Conservation (phyloP, 2,113 vertebrate species). For the Ceratotherium simum region DNA sequence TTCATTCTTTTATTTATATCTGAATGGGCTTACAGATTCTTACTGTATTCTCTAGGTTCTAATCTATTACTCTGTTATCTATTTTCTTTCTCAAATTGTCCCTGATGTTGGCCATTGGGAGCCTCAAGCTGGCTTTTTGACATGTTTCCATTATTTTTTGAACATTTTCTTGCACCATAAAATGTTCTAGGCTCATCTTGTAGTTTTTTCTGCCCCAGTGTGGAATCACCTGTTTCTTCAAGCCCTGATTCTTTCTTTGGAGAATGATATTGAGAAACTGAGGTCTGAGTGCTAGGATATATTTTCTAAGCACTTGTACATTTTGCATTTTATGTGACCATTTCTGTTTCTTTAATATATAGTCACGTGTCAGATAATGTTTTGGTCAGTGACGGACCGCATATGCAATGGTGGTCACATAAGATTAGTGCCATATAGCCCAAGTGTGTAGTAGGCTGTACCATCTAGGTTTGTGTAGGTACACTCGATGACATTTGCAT, state of each 20-base stretch:
- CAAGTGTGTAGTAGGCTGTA: too few relatives aligned
- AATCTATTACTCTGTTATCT: background rate
- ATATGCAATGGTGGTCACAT: too few relatives aligned
- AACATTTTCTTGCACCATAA: background rate
- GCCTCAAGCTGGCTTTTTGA: slow-evolving; percentile 14
- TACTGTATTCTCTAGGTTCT: background rate
- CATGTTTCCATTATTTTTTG: background rate
- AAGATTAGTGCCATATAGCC: too few relatives aligned
- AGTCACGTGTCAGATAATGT: too few relatives aligned
- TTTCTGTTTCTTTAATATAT: background rate
- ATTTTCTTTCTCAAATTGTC: background rate
- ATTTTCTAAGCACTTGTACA: background rate
- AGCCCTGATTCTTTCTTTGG: background rate
- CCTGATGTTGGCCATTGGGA: background rate
- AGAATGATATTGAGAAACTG: slow-evolving; percentile 31
- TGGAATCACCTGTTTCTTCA: background rate
- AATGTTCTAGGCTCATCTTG: background rate
- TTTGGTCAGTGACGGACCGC: too few relatives aligned
- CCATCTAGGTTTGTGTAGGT: too few relatives aligned
- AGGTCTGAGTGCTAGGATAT: background rate
- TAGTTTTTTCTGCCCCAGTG: background rate
- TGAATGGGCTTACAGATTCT: background rate
- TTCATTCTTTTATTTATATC: background rate
- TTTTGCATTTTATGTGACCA: slow-evolving; percentile 37
- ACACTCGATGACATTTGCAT: too few relatives aligned